Evolutionary conservation across 2,797 vertebrate species (phyloP), one percentile per base, ranked within the genome.

Genomic region (Mastacembelus armatus): DNA sequence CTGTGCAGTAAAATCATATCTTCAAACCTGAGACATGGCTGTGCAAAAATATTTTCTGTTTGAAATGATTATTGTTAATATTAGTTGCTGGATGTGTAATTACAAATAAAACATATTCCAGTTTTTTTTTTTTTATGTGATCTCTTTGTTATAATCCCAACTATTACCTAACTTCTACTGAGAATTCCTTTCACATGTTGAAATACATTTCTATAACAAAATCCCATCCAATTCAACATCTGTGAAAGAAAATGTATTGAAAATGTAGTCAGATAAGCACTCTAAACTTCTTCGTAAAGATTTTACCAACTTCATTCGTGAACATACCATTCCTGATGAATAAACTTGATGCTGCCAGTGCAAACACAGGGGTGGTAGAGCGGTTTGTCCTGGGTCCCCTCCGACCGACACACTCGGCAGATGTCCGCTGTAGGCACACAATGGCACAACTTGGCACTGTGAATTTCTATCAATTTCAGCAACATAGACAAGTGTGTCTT

Each of bases 261-360:
- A 4, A 29, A 15, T 18, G 7, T 9, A 24, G 9, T 38, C 15
- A 24, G 16, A 18, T 2, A n/a, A 18, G 16, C 44, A 49, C 8
- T 21, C 3, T 44, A n/a, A n/a, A n/a, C n/a, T n/a, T n/a, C n/a
- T n/a, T n/a, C n/a, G n/a, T n/a, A n/a, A n/a, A n/a, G n/a, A 12
- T 38, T 9, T 42, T 1, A 19, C 21, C 2, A 40, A 18, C 32
- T 21, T 19, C n/a, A 6, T 52, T 9, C 18, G 1, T 45, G 4
- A 47, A 91, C 94, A 74, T 91, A 99, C 97, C 97, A 99, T 93
- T 99, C 97, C 84, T 99, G 97, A 87, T 99, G 97, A 83, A 99
- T 98, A 84, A 98, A 99, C 90, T 99, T 99, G 92, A 99, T 99
- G 94, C 97, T 99, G 93, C 97, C 97, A 49, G 97, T 99, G 90